Evolutionary conservation across 2,888 invertebrate species (phyloP).

Genomic region (Scrobipalpa atriplicella): DNA sequence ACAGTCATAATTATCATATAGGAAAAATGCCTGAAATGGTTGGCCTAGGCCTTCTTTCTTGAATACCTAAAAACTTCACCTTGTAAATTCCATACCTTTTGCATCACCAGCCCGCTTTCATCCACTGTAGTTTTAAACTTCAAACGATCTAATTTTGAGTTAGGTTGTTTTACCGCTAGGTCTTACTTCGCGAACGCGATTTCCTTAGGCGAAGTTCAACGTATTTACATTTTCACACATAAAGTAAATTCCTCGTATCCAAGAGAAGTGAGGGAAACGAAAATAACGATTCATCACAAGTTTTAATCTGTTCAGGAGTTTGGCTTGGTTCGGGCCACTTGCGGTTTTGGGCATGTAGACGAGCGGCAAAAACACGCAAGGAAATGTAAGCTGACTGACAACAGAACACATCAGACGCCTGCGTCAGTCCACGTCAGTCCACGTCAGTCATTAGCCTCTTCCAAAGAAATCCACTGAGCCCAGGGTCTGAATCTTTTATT

Average conservation of each 20-base stretch:
- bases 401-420: background rate
- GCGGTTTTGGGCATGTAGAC: conserved; percentile 41
- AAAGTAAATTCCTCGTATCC: conserved; percentile 73
- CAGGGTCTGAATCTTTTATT: too few species aligned
- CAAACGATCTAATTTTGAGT: background rate
- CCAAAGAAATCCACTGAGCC: too few species aligned
- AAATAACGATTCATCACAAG: conserved; percentile 79
- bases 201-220: conserved; percentile 67
- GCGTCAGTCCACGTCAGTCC: too few species aligned
- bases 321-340: conserved; percentile 52
- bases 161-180: background rate
- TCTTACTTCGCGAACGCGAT: conserved; percentile 54
- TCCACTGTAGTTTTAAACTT: background rate
- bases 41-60: too few species aligned
- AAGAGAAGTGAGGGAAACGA: conserved; percentile 67
- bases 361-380: conserved; percentile 33
- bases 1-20: too few species aligned
- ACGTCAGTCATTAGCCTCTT: too few species aligned
- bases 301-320: conserved; percentile 78
- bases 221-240: conserved; percentile 80
- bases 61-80: too few species aligned
- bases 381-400: background rate
- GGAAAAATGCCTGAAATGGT: too few species aligned
- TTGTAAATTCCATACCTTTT: too few species aligned
- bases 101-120: too few species aligned